Base-by-base conservation (phyloP, 2,113 vertebrate species). In the Odocoileus virginianus region DNA sequence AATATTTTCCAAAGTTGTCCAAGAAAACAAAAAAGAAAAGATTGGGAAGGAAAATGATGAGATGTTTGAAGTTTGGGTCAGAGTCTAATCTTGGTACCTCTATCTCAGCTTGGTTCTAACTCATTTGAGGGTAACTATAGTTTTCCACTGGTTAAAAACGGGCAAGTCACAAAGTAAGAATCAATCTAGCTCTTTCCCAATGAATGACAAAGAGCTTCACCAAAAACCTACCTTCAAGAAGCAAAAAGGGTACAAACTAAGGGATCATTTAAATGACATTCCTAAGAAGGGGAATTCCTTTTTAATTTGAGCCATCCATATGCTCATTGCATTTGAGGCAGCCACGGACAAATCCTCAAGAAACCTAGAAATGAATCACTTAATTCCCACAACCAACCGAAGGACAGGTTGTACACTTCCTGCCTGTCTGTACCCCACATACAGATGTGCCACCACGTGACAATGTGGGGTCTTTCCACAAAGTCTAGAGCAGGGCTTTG, bases 1-100 rank as follows among this genome's bases (percentile, higher is more conserved):
- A 87, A 89, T 97, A 95, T 43, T 96, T 93, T 57, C 79, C n/a
- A 33, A 82, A 83, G 30, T 71, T 97, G 43, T 67, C 94, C 40
- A 93, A 97, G 90, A 89, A 83, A 83, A 83, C 27, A 97, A 86
- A 92, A 92, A 50, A 40, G 55, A 78, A 83, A 8, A 82, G 12
- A 8, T 17, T 67, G 54, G 9, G 40, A 97, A 89, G 40, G 90
- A 19, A 90, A 86, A 81, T 8, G 33, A 78, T n/a, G 74, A 96
- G 55, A 84, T 12, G 21, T 25, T 21, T 79, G 4, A 64, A 76
- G n/a, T 45, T 4, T 58, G 45, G 84, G 60, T 60, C 54, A 58
- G n/a, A 47, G 33, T 74, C 33, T 78, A 74, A 57, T 85, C 11
- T 52, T 83, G 27, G 47, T 89, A n/a, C 64, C 58, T 97, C 67